A percentile compares a stretch with the other conserved stretches of the same genome.
phyloP scores from a whole-genome alignment of 2,888 invertebrate genomes.

The Perdita meconis region DNA sequence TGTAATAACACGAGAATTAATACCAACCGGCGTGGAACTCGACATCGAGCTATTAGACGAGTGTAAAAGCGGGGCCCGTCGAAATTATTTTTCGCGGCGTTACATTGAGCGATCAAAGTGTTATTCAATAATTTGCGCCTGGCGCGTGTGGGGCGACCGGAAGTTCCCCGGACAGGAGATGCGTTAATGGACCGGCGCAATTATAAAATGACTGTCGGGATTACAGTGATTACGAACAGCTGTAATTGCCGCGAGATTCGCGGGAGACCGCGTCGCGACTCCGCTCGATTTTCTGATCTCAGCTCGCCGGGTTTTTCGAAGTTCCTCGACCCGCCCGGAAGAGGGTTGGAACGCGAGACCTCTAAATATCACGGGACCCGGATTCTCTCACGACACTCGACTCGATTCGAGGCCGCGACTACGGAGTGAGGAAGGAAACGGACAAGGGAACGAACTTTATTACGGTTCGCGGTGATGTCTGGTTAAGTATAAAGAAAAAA shows the following conservation, averaged over 20 bases:
- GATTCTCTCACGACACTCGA: background rate
- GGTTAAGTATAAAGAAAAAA: background rate
- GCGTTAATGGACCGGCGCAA: conserved; percentile 24
- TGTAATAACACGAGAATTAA: too few species aligned
- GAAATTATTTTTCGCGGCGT: too few species aligned
- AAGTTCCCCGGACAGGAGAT: conserved; percentile 17
- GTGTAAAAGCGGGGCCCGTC: too few species aligned
- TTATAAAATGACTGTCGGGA: conserved; percentile 11
- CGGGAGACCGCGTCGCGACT: conserved; percentile 15
- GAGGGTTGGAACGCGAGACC: background rate
- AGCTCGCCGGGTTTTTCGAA: background rate
- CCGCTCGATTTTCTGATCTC: too few species aligned
- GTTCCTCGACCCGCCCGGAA: background rate
- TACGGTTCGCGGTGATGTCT: background rate
- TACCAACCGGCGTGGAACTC: too few species aligned
- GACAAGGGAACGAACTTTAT: conserved; percentile 10
- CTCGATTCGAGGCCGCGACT: background rate
- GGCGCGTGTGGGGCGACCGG: conserved; percentile 8
- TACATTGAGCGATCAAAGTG: background rate
- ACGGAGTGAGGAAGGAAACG: conserved; percentile 13
- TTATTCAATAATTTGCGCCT: background rate
- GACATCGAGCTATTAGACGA: too few species aligned
- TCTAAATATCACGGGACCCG: background rate
- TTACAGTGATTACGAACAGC: conserved; percentile 31
- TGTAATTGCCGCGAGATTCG: conserved; percentile 30